Evolutionary conservation across 2,113 vertebrate genomes (phyloP).

Genomic region (Seriola rivoliana): DNA sequence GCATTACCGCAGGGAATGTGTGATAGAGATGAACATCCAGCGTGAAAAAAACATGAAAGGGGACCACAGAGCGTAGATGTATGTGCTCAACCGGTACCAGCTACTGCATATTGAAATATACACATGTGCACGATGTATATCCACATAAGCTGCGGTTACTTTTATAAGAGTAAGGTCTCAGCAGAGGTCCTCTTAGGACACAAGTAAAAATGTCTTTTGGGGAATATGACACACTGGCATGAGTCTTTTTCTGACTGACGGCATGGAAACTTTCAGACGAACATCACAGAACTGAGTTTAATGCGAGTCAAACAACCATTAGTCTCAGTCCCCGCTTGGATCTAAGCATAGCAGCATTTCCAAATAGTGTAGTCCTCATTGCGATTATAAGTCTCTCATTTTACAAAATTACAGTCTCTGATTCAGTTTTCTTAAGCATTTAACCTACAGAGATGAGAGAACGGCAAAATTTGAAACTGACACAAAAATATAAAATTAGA

Average conservation of each 20-base stretch:
- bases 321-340: conserved; percentile 29
- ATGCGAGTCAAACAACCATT: conserved; percentile 44
- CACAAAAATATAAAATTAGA: conserved; percentile 5
- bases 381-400: conserved; percentile 12
- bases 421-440: conserved; percentile 8
- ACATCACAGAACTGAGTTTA: conserved; percentile 39
- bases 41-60: conserved; percentile 53
- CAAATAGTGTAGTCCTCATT: conserved; percentile 21
- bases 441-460: conserved; percentile 31
- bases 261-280: conserved; percentile 15
- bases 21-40: conserved; percentile 65
- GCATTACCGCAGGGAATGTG: conserved; percentile 69
- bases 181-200: conserved; percentile 31
- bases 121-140: background rate
- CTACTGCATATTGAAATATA: conserved; percentile 24
- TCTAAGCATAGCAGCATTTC: conserved; percentile 32
- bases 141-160: background rate
- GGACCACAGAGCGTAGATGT: conserved; percentile 36
- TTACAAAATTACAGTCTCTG: conserved; percentile 21
- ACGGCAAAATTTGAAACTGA: conserved; percentile 3
- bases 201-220: conserved; percentile 30
- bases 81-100: conserved; percentile 27
- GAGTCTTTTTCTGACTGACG: conserved; percentile 49
- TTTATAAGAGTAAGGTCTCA: background rate
- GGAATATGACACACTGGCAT: conserved; percentile 21